Conservation (phyloP, 2,113 vertebrate genomes). For the Thalassarche chlororhynchos region DNA sequence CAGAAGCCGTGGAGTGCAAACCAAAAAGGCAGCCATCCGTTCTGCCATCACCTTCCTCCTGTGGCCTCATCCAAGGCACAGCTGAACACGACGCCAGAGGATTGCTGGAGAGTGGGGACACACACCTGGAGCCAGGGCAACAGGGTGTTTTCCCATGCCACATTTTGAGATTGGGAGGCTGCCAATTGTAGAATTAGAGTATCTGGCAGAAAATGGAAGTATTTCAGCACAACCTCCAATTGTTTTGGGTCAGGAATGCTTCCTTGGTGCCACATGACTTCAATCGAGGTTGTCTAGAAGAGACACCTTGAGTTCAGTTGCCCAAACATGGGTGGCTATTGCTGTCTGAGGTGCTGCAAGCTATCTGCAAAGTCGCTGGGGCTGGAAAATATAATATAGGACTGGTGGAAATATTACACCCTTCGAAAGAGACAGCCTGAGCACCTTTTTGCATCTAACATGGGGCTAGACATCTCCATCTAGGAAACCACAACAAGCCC, state of each 20-base stretch:
- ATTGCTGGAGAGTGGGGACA: neutral
- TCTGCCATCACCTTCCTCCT: neutral
- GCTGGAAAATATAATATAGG: neutral
- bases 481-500: accelerated
- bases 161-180: neutral
- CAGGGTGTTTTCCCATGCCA: neutral
- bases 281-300: neutral
- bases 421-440: neutral
- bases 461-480: neutral
- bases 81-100: neutral
- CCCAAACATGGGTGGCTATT: accelerated
- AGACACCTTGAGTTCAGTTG: neutral
- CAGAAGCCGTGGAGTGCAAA: neutral
- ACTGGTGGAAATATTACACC: neutral
- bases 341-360: neutral
- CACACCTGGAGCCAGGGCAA: neutral
- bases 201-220: neutral
- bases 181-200: neutral
- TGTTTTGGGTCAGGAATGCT: neutral
- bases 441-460: neutral
- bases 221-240: neutral
- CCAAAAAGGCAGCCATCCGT: neutral
- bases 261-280: neutral
- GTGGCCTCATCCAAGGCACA: neutral
- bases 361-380: neutral